These are phyloP conservation scores for Mesitornis unicolor DNA, from an alignment of 2,113 vertebrate species.

Conservation along the genomic window DNA sequence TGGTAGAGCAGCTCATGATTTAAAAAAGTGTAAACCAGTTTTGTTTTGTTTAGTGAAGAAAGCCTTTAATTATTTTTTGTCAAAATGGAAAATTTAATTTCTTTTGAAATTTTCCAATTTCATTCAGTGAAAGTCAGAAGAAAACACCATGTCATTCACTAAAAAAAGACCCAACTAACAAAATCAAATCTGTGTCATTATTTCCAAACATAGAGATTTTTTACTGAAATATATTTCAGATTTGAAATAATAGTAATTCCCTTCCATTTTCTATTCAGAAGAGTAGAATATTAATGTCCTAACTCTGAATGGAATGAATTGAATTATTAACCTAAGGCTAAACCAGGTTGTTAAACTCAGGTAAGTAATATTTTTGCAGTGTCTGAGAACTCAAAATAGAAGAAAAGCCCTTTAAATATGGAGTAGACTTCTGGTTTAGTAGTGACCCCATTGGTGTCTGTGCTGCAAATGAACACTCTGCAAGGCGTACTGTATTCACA, in stretches of 20 bases:
- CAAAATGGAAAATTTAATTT: not conserved
- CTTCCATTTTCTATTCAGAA: not conserved
- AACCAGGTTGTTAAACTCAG: not conserved
- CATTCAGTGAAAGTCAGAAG: not conserved
- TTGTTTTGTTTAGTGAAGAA: not conserved
- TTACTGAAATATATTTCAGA: not conserved
- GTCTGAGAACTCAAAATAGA: not conserved
- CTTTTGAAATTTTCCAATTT: not conserved
- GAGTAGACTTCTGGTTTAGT: not conserved
- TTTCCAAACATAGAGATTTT: not conserved
- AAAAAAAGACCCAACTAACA: too few relatives aligned
- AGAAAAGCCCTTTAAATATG: not conserved
- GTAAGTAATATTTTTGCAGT: not conserved
- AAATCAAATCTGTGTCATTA: not conserved
- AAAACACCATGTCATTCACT: not conserved
- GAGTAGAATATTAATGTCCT: not conserved
- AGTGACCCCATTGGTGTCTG: not conserved
- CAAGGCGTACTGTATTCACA: not conserved
- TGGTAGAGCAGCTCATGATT: not conserved
- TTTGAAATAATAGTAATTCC: not conserved
- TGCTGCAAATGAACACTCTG: not conserved
- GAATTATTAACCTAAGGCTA: not conserved
- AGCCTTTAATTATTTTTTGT: fast-evolving
- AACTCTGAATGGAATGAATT: not conserved
- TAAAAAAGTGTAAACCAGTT: not conserved